phyloP scores from a whole-genome alignment of 2,797 vertebrate genomes.

The Bradypodion ventrale region DNA sequence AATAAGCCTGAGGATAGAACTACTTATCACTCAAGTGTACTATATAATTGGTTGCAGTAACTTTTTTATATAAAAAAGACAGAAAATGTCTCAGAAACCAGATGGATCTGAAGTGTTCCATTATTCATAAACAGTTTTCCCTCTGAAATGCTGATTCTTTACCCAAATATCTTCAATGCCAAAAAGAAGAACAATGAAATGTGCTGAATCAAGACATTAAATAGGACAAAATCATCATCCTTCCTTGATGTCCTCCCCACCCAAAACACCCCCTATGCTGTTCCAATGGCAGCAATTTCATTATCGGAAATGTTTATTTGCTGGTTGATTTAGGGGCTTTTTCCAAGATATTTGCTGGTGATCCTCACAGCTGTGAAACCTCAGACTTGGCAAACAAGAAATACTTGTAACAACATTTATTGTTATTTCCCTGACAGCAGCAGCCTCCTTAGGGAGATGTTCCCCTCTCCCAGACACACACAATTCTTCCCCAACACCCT shows the following conservation, averaged over 20 bases:
- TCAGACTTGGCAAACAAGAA: constrained; percentile 33
- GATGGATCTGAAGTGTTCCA: constrained; percentile 87
- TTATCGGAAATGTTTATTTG: constrained; percentile 13
- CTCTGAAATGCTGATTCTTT: constrained; percentile 74
- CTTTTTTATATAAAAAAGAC: constrained; percentile 61
- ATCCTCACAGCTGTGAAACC: constrained; percentile 55
- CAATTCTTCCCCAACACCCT: neutral
- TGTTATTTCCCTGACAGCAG: constrained; percentile 80
- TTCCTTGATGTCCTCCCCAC: constrained; percentile 8
- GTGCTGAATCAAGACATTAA: constrained; percentile 68
- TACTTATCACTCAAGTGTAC: constrained; percentile 83
- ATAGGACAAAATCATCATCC: constrained; percentile 23
- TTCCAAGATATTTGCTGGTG: neutral
- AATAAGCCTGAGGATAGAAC: constrained; percentile 83
- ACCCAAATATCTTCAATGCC: constrained; percentile 77
- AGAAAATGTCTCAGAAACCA: constrained; percentile 82
- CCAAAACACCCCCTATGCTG: constrained; percentile 32
- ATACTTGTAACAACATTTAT: constrained; percentile 76
- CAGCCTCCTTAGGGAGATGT: constrained; percentile 68
- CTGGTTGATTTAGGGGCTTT: constrained; percentile 37
- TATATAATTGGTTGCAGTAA: constrained; percentile 84
- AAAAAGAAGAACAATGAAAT: constrained; percentile 63
- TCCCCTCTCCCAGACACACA: neutral
- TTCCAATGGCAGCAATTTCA: neutral
- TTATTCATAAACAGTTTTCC: constrained; percentile 82